phyloP scores from a whole-genome alignment of 1,140 invertebrate species.

The Heliconius nattereri region DNA sequence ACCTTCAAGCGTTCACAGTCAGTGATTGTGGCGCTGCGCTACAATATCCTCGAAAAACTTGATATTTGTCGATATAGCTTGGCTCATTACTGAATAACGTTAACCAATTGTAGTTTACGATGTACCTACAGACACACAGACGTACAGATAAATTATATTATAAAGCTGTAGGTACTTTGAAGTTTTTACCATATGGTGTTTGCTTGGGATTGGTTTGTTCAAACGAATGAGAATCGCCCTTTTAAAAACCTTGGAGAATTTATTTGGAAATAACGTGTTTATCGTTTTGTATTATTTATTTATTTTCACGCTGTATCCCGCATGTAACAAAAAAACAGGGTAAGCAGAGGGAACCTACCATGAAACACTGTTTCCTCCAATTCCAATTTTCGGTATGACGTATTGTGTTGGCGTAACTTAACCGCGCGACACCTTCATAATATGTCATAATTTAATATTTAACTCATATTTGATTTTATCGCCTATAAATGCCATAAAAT shows the following conservation, averaged over 20 bases:
- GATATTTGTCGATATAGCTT: neutral
- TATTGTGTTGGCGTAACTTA: no score
- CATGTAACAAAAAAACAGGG: no score
- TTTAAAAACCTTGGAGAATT: neutral
- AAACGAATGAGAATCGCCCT: neutral
- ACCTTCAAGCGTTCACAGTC: no score
- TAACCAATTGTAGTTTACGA: constrained; percentile 4
- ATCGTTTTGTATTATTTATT: neutral
- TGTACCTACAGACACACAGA: neutral
- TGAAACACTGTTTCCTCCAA: no score
- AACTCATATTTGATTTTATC: neutral
- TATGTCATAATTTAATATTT: neutral
- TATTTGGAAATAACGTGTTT: neutral
- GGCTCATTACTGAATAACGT: neutral
- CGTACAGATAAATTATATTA: constrained; percentile 2
- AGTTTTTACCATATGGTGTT: constrained; percentile 6
- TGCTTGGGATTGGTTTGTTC: neutral
- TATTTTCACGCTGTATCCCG: no score
- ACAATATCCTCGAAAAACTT: no score
- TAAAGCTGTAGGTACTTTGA: constrained; percentile 8
- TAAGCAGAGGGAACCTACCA: no score
- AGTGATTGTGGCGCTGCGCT: no score
- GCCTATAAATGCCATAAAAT: neutral
- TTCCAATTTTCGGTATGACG: no score
- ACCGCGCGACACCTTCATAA: neutral